Evolutionary conservation across 2,888 invertebrate species (phyloP), one percentile per base, ranked within the genome.

Genomic region (Drosophila mayaguana): DNA sequence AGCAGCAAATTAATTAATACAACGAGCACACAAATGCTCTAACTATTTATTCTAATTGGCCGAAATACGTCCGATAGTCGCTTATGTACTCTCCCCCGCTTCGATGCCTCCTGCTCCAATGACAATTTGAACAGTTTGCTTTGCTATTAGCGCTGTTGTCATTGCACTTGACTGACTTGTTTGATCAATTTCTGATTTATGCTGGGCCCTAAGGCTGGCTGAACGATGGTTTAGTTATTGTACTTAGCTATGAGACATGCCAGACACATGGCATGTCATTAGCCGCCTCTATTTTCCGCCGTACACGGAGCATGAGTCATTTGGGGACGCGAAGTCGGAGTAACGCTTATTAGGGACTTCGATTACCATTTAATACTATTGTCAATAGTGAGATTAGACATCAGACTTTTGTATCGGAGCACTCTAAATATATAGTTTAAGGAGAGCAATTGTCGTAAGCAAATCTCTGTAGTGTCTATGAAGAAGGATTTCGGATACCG

Each of bases 141-240:
- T 50, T 53, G 43, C 48, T 48, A 59, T 72, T 63, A 80, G 71
- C 62, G 51, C 61, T 70, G 85, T 78, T 88, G 83, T 84, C 85
- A 88, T 85, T 87, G 59, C 72, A 75, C 80, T 83, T 84, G 82
- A 82, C 67, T 86, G 88, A 86, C 72, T 86, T 86, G 85, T 86
- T 86, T 86, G 86, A 86, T 86, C 86, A 86, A 86, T 86, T 75
- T 68, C 63, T 70, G 82, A 80, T 83, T 83, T 79, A 66, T 82
- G 76, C 42, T 68, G 18, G 48, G 66, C 28, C 40, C 48, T 38
- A 54, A 43, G 34, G 42, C 55, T 63, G 34, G 32, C 36, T 63
- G 57, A 51, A 2, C 38, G 16, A 22, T 56, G 50, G 36, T 48
- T 78, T 68, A 62, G 64, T 38, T 57, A 42, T 78, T 57, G 53